Conservation (phyloP, 2,888 invertebrate species). For the Ennomos quercinarius region DNA sequence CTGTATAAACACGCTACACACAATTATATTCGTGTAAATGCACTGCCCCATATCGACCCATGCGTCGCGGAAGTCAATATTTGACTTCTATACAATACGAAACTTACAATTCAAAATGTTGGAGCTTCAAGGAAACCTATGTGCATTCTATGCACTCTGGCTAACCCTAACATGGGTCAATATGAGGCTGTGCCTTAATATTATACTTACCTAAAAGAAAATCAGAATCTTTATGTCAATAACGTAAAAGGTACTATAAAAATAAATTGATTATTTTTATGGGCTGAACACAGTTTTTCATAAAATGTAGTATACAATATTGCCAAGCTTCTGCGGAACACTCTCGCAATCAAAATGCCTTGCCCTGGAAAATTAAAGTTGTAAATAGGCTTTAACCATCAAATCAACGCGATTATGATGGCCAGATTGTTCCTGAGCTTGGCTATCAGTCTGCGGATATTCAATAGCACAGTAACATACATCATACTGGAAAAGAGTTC, state of each 20-base stretch:
- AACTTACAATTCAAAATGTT: no score
- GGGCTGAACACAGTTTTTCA: background rate
- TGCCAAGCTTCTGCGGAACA: no score
- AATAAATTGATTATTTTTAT: slow-evolving; percentile 2
- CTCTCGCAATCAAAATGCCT: no score
- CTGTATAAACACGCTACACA: slow-evolving; percentile 43
- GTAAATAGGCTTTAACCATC: no score
- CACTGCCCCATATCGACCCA: background rate
- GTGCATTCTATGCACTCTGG: no score
- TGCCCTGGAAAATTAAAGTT: no score
- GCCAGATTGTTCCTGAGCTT: no score
- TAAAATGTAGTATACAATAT: background rate
- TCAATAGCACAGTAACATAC: no score
- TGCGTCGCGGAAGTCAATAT: background rate
- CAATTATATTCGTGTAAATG: slow-evolving; percentile 10
- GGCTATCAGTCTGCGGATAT: no score
- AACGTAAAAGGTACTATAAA: slow-evolving; percentile 1
- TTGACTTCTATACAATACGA: background rate
- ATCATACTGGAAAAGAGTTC: no score
- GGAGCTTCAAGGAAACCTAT: no score
- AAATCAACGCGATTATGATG: no score
- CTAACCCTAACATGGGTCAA: background rate
- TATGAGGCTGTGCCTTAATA: background rate
- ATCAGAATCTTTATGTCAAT: slow-evolving; percentile 1
- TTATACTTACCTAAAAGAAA: background rate